These are phyloP conservation scores for Parasteatoda tepidariorum DNA, from an alignment of 1,140 invertebrate genomes.

Conservation along the genomic window DNA sequence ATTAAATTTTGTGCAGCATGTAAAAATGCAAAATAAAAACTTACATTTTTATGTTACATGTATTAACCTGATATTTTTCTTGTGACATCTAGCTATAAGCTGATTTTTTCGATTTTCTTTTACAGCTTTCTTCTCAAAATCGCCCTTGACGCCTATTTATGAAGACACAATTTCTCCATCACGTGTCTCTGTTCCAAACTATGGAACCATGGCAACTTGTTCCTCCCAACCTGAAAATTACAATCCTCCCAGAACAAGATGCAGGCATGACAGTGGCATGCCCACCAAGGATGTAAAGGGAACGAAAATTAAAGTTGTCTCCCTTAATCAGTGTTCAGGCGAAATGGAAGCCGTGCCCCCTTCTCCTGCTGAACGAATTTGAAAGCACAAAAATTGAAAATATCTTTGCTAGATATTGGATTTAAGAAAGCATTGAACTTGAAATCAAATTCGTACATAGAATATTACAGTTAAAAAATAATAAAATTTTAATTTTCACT, in stretches of 20 bases:
- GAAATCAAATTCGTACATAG: too few relatives aligned
- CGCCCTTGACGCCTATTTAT: conserved; percentile 16
- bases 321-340: conserved; percentile 38
- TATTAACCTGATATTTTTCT: too few relatives aligned
- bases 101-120: neutral
- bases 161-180: conserved; percentile 11
- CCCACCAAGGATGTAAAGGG: neutral
- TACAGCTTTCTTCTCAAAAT: conserved; percentile 35
- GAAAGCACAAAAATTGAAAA: too few relatives aligned
- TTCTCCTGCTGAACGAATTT: conserved; percentile 44
- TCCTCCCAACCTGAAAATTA: conserved; percentile 1
- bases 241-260: neutral
- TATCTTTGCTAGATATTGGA: too few relatives aligned
- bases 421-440: too few relatives aligned
- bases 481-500: too few relatives aligned
- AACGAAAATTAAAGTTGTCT: neutral
- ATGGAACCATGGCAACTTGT: conserved; percentile 16
- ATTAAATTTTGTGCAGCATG: too few relatives aligned
- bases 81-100: too few relatives aligned
- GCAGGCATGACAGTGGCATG: conserved; percentile 18
- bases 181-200: neutral
- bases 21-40: too few relatives aligned
- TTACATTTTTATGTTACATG: too few relatives aligned
- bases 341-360: conserved; percentile 35
- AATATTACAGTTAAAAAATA: too few relatives aligned